Percentiles rank a stretch among this genome's conserved stretches.
Evolutionary conservation across 92 coral and sea anemone species (phyloP).

Genomic region (Zoanthus sansibaricus): DNA sequence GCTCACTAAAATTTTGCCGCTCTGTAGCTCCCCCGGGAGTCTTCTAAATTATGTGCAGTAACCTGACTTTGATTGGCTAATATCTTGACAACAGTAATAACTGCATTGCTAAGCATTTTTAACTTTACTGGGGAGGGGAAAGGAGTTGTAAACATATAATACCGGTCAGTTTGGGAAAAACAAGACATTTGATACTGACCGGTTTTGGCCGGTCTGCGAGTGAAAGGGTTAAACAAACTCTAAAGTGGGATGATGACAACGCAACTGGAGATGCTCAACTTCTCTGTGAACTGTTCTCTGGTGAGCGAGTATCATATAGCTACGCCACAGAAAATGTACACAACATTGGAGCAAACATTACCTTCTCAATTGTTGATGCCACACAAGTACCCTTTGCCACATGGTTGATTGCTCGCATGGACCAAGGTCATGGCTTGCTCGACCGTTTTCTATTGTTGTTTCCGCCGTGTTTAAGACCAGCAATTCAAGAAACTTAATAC

Average conservation of each 20-base stretch:
- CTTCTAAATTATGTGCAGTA: too few species aligned
- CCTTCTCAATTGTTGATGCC: slow-evolving; percentile 56
- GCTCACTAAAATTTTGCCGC: too few species aligned
- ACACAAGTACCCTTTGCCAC: slow-evolving; percentile 66
- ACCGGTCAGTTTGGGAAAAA: too few species aligned
- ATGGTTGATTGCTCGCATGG: slow-evolving; percentile 56
- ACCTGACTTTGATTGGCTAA: too few species aligned
- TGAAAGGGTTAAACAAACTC: slow-evolving; percentile 43
- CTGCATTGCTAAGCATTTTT: too few species aligned
- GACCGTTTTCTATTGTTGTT: slow-evolving; percentile 58
- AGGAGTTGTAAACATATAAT: too few species aligned
- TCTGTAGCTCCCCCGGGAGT: too few species aligned
- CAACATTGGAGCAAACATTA: slow-evolving; percentile 54
- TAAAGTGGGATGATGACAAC: slow-evolving; percentile 64
- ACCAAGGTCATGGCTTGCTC: slow-evolving; percentile 71
- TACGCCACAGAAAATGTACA: slow-evolving; percentile 57
- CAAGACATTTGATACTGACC: too few species aligned
- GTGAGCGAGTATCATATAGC: slow-evolving; percentile 65
- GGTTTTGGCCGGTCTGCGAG: too few species aligned
- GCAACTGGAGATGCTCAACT: slow-evolving; percentile 68
- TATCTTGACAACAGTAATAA: too few species aligned
- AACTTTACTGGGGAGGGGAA: too few species aligned
- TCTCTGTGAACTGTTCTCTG: slow-evolving; percentile 68
- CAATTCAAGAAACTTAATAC: slow-evolving; percentile 53
- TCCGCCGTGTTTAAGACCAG: slow-evolving; percentile 61